Conservation (phyloP, 2,113 vertebrate genomes). For the Fukomys damarensis region DNA sequence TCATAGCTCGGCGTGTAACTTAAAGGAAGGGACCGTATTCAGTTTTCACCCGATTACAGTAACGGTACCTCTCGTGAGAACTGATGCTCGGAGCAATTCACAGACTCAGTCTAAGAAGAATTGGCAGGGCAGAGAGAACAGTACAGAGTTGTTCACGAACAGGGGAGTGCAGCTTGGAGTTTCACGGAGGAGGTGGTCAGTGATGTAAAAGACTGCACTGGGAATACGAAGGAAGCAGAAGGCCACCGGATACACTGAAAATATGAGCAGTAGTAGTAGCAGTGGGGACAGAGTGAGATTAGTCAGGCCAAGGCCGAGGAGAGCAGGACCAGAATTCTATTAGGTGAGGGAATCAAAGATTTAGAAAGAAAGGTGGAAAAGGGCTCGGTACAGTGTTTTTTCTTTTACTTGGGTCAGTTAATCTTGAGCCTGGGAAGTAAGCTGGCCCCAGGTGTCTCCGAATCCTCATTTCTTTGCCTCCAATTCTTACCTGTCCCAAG, state of each 20-base stretch:
- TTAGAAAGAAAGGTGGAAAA: constrained; percentile 5
- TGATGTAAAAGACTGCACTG: neutral
- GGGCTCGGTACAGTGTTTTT: neutral
- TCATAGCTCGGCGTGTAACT: neutral
- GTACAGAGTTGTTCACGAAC: neutral
- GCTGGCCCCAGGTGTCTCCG: constrained; percentile 61
- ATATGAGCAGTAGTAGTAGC: neutral
- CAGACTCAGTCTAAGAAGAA: neutral
- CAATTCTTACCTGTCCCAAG: constrained; percentile 80
- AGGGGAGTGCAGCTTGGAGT: neutral
- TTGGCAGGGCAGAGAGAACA: neutral
- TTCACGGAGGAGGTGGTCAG: neutral
- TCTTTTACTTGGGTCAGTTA: constrained; percentile 51
- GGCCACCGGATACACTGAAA: neutral
- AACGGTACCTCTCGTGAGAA: neutral
- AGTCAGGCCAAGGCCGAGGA: neutral
- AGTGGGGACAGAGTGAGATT: neutral
- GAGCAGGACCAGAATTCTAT: neutral
- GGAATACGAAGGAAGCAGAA: neutral
- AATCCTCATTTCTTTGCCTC: constrained; percentile 78
- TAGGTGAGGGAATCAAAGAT: neutral
- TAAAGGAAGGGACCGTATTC: neutral
- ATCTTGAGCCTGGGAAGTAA: constrained; percentile 51
- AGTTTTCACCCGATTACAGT: neutral
- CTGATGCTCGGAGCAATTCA: neutral